Percentiles rank a stretch among this genome's conserved stretches.
Conservation (phyloP, 2,888 invertebrate species). For the Caenorhabditis plicata region DNA sequence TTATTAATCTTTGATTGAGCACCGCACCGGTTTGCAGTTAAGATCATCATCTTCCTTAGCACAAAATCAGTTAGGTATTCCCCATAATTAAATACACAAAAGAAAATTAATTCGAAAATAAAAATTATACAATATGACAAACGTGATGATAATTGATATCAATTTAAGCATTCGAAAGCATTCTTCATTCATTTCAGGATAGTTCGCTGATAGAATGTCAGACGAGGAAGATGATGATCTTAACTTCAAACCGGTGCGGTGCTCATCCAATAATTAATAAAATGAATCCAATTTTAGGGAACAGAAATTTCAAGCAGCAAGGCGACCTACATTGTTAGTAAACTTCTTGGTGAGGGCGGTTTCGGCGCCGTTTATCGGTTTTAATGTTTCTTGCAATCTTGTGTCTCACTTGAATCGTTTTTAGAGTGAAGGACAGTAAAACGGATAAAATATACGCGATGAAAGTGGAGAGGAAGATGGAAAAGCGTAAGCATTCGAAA, state of each 20-base stretch:
- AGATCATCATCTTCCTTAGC: constrained; percentile 10
- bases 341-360: constrained; percentile 53
- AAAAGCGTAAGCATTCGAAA: constrained; percentile 50
- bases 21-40: constrained; percentile 1
- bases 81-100: no score
- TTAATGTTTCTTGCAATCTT: neutral
- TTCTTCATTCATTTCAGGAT: no score
- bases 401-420: neutral
- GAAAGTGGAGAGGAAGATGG: constrained; percentile 57
- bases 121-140: no score
- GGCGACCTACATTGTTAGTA: constrained; percentile 37
- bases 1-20: neutral
- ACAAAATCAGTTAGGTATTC: constrained; percentile 1
- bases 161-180: no score
- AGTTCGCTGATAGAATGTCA: no score
- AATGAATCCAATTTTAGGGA: neutral
- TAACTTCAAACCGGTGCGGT: constrained; percentile 19
- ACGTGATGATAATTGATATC: no score
- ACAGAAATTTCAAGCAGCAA: constrained; percentile 26
- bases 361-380: constrained; percentile 50
- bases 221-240: constrained; percentile 35
- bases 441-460: constrained; percentile 46
- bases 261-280: neutral
- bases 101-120: no score
- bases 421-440: constrained; percentile 34